These are phyloP conservation scores for Phrixothrix hirtus DNA, from an alignment of 2,888 invertebrate genomes.

Conservation along the genomic window DNA sequence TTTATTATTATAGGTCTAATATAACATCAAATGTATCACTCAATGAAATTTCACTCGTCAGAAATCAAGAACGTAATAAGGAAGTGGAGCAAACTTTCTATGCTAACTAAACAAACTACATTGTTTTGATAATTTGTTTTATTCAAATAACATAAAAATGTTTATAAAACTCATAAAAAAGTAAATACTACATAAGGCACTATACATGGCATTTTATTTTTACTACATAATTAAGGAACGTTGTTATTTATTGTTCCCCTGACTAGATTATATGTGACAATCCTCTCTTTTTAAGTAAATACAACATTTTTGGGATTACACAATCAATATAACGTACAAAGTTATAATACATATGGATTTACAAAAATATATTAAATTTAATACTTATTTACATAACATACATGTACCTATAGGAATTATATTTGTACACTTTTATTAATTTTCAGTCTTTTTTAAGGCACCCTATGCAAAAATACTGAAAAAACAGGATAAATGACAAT, in stretches of 20 bases:
- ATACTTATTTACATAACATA: constrained; percentile 35
- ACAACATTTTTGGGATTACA: not conserved
- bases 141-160: constrained; percentile 54
- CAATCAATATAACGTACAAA: constrained; percentile 20
- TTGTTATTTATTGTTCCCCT: constrained; percentile 42
- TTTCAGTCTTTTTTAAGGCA: constrained; percentile 35
- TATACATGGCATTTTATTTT: constrained; percentile 54
- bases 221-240: constrained; percentile 48
- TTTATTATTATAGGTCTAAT: too few relatives aligned
- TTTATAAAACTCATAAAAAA: constrained; percentile 44
- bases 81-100: constrained; percentile 23
- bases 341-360: constrained; percentile 32
- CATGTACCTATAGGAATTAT: constrained; percentile 30
- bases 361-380: constrained; percentile 38
- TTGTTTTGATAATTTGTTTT: constrained; percentile 39
- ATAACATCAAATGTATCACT: too few relatives aligned
- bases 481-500: constrained; percentile 12
- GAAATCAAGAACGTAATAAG: constrained; percentile 19
- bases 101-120: constrained; percentile 17
- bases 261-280: constrained; percentile 47
- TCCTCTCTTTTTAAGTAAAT: constrained; percentile 1
- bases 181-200: constrained; percentile 52
- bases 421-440: constrained; percentile 26
- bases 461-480: constrained; percentile 29
- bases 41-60: constrained; percentile 8